Conservation (phyloP, 2,888 invertebrate species). For the Drosophila kanekoi region DNA sequence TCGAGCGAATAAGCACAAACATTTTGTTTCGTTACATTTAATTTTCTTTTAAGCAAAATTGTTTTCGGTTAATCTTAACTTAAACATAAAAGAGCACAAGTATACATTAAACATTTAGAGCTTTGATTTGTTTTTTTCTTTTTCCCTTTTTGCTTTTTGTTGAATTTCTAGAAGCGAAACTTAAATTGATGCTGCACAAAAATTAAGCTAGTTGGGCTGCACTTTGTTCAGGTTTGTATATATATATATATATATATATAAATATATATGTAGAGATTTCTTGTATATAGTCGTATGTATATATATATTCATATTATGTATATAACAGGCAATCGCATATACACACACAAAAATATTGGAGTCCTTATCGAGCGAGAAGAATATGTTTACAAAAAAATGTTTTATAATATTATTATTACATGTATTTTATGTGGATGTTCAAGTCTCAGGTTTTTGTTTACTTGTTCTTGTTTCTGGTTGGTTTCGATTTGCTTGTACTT, state of each 20-base stretch:
- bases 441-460: constrained; percentile 66
- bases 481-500: constrained; percentile 63
- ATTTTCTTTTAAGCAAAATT: constrained; percentile 43
- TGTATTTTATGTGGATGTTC: constrained; percentile 33
- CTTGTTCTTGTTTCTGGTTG: constrained; percentile 57
- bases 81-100: constrained; percentile 60
- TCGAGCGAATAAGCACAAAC: constrained; percentile 53
- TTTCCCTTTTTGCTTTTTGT: constrained; percentile 8
- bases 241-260: constrained; percentile 52
- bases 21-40: constrained; percentile 37
- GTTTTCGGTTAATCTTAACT: constrained; percentile 41
- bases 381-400: constrained; percentile 58
- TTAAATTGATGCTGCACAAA: constrained; percentile 35
- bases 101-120: constrained; percentile 56
- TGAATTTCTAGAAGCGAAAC: constrained; percentile 33
- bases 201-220: constrained; percentile 52
- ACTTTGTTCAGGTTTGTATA: constrained; percentile 62
- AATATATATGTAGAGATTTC: constrained; percentile 54
- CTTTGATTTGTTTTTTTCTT: constrained; percentile 29
- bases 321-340: constrained; percentile 60
- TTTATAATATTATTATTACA: constrained; percentile 24
- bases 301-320: constrained; percentile 49
- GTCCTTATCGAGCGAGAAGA: constrained; percentile 62
- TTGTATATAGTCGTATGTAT: constrained; percentile 60
- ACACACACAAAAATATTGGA: constrained; percentile 65